Evolutionary conservation across 2,888 invertebrate species (phyloP).

Genomic region (Malachius bipustulatus): DNA sequence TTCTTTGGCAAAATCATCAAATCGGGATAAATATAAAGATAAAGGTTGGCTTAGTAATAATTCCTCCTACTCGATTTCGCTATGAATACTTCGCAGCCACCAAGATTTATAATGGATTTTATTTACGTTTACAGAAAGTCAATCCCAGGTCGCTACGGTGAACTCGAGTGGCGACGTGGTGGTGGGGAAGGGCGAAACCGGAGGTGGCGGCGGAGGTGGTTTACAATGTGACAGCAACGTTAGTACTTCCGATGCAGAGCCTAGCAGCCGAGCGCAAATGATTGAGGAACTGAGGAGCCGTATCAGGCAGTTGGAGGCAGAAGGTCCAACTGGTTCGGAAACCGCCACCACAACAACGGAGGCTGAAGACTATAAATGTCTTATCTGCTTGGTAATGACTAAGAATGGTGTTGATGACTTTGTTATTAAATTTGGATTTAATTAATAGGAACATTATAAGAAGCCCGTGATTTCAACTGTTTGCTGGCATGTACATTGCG

Average conservation of each 20-base stretch:
- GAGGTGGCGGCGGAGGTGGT: conserved; percentile 21
- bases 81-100: too few relatives aligned
- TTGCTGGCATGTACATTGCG: conserved; percentile 61
- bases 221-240: conserved; percentile 39
- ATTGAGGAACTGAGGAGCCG: conserved; percentile 47
- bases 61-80: too few relatives aligned
- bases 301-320: conserved; percentile 44
- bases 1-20: conserved; percentile 26
- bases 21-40: conserved; percentile 23
- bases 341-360: conserved; percentile 31
- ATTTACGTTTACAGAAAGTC: too few relatives aligned
- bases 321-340: conserved; percentile 28
- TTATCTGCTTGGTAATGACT: conserved; percentile 70
- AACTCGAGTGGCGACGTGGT: conserved; percentile 37
- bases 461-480: conserved; percentile 54
- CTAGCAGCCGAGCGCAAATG: conserved; percentile 37
- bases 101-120: too few relatives aligned
- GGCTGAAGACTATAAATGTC: conserved; percentile 52
- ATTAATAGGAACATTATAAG: conserved; percentile 48
- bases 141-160: conserved; percentile 29
- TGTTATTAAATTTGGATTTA: too few relatives aligned
- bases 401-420: too few relatives aligned
- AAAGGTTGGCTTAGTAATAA: conserved; percentile 11
- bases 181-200: conserved; percentile 32
- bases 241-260: conserved; percentile 38